These are phyloP conservation scores for Podargus strigoides DNA, from an alignment of 2,797 vertebrate genomes.

Conservation along the genomic window DNA sequence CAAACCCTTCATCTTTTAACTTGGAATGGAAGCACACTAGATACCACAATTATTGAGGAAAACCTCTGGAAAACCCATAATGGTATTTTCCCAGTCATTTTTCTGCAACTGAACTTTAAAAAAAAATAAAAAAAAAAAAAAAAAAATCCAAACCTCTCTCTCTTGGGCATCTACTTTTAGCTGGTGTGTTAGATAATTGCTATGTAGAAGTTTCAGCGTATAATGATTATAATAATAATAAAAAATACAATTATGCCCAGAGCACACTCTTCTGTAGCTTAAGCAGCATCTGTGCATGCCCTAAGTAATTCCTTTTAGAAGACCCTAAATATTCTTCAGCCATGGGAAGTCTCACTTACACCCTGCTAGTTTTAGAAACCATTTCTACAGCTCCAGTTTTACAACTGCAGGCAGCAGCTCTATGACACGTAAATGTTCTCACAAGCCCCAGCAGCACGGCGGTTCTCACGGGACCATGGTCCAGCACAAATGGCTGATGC, in stretches of 20 bases:
- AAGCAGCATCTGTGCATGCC: neutral
- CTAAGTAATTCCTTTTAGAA: neutral
- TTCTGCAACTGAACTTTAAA: neutral
- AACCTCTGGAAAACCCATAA: neutral
- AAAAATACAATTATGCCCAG: neutral
- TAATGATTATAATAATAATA: neutral
- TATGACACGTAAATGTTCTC: neutral
- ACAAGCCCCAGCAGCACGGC: neutral
- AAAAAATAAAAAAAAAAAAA: neutral
- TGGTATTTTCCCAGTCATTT: neutral
- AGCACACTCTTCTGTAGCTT: neutral
- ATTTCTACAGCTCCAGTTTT: neutral
- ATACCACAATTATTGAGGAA: neutral
- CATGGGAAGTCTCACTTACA: neutral
- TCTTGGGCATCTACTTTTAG: neutral
- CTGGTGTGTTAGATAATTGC: neutral
- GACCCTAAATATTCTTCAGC: neutral
- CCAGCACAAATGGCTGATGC: fast-evolving
- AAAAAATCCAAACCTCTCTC: neutral
- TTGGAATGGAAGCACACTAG: neutral
- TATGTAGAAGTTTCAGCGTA: neutral
- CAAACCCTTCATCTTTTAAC: neutral
- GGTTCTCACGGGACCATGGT: neutral
- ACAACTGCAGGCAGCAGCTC: neutral
- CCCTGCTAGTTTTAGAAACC: neutral